Percentiles rank a stretch among this genome's conserved stretches.
Evolutionary conservation across 2,888 invertebrate genomes (phyloP).

Genomic region (Balanococcus diminutus): DNA sequence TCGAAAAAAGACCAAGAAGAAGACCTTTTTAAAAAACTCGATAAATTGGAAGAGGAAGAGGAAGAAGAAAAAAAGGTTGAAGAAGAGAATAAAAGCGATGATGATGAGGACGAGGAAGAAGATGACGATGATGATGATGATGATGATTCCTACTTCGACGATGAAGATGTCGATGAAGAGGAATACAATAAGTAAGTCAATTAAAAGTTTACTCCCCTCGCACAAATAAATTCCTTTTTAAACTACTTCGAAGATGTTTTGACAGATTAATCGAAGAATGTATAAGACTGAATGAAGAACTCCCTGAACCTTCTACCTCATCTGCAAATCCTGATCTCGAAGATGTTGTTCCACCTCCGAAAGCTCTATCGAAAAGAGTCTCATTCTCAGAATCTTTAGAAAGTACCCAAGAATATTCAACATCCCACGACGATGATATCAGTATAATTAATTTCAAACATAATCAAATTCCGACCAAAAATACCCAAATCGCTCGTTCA

Average conservation of each 20-base stretch:
- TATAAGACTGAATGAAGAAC: constrained; percentile 2
- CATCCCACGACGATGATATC: neutral
- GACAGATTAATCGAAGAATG: constrained; percentile 1
- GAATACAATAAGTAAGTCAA: neutral
- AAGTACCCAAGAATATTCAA: neutral
- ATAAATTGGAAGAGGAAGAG: constrained; percentile 63
- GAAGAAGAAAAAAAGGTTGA: constrained; percentile 58
- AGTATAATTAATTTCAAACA: constrained; percentile 26
- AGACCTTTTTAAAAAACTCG: constrained; percentile 65
- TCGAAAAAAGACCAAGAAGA: constrained; percentile 61
- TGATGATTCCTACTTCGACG: constrained; percentile 64
- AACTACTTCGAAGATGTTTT: neutral
- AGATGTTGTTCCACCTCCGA: neutral
- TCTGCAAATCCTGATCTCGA: neutral
- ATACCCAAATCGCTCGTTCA: neutral
- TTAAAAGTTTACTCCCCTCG: neutral
- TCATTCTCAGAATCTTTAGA: constrained; percentile 30
- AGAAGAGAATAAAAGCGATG: constrained; percentile 61
- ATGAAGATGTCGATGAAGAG: neutral
- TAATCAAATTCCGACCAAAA: neutral
- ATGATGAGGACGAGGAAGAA: constrained; percentile 56
- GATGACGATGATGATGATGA: constrained; percentile 62
- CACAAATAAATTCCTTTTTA: neutral
- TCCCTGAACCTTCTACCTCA: neutral
- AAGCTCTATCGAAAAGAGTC: constrained; percentile 4